Evolutionary conservation across 2,888 invertebrate species (phyloP), one percentile per base, ranked within the genome.

Genomic region (Dysmachus trigonus): DNA sequence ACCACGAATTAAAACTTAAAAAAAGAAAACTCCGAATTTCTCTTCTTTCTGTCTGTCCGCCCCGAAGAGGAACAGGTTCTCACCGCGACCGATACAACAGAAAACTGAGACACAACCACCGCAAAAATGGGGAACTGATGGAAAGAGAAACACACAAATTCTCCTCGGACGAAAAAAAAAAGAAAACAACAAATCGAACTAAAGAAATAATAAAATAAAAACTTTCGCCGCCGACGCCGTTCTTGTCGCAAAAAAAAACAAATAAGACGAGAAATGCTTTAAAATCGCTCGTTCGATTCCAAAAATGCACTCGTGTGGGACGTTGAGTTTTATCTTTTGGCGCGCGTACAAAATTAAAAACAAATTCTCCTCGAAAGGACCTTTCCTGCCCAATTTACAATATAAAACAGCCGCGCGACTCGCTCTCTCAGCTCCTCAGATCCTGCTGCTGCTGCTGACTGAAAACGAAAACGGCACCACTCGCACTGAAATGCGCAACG

Each of bases 361-460:
- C 27, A n/a, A 10, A 27, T 77, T 38, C 47, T 77, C 77, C 7
- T 27, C n/a, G 27, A 18, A 7, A 22, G 18, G 53, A 30, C 31
- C n/a, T n/a, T 8, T 62, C 62, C 0, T 62, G 35, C 8, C 31
- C 53, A 27, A 7, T 10, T 62, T 10, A 51, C 51, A 79, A 47
- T 15, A 62, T 62, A 82, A 53, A 33, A 18, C 51, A 33, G 62
- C 33, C 35, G 81, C 81, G 62, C 81, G 81, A 62, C 81, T 82
- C 62, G 18, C 62, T 62, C 81, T 31, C 41, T 47, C 33, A 62
- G 35, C 22, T 82, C 35, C 0, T 13, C 62, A 31, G 51, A 53
- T 62, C 81, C 81, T 62, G 27, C 47, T 81, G n/a, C n/a, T n/a
- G n/a, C n/a, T n/a, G n/a, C n/a, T n/a, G n/a, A n/a, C n/a, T n/a